A percentile compares a stretch with the other conserved stretches of the same genome.
Evolutionary conservation across 2,888 invertebrate species (phyloP).

Genomic region (Drosophila neotestacea): DNA sequence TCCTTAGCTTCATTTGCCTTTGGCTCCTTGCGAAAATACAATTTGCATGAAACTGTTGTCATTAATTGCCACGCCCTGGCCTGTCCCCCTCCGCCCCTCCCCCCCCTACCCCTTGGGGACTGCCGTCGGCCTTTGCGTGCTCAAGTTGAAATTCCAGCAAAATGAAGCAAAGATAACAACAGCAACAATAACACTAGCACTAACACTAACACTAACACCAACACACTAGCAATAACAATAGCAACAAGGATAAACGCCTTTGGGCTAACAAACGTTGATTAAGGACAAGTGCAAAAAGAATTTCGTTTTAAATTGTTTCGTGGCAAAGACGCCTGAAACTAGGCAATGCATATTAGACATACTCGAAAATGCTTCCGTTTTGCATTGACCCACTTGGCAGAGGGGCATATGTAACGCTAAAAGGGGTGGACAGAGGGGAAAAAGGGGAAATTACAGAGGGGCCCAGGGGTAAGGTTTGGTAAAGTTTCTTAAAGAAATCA

Average conservation of each 20-base stretch:
- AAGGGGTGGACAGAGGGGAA: too few species aligned
- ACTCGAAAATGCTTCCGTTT: conserved; percentile 60
- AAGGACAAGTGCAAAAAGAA: conserved; percentile 70
- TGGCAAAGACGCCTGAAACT: conserved; percentile 41
- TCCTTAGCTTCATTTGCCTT: conserved; percentile 31
- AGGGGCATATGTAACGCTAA: conserved; percentile 1
- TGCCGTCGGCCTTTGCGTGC: conserved; percentile 65
- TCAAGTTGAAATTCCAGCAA: conserved; percentile 75
- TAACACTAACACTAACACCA: conserved; percentile 8
- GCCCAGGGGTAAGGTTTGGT: not conserved
- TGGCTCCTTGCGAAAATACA: conserved; percentile 41
- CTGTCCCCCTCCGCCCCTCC: not conserved
- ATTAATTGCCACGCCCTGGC: conserved; percentile 70
- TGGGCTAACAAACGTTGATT: conserved; percentile 59
- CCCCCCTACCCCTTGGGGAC: not conserved
- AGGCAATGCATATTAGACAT: conserved; percentile 49
- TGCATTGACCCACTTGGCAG: conserved; percentile 61
- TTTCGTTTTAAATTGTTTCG: conserved; percentile 59
- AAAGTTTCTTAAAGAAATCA: not conserved
- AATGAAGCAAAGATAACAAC: conserved; percentile 73
- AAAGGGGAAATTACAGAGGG: not conserved
- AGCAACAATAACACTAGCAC: conserved; percentile 7
- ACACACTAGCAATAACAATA: conserved; percentile 20
- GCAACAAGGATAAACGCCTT: conserved; percentile 53
- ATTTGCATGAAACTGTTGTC: conserved; percentile 53